Percentiles rank a stretch among this genome's conserved stretches.
These are phyloP conservation scores for Hemistola chrysoprasaria DNA, from an alignment of 2,888 invertebrate genomes.

Conservation along the genomic window DNA sequence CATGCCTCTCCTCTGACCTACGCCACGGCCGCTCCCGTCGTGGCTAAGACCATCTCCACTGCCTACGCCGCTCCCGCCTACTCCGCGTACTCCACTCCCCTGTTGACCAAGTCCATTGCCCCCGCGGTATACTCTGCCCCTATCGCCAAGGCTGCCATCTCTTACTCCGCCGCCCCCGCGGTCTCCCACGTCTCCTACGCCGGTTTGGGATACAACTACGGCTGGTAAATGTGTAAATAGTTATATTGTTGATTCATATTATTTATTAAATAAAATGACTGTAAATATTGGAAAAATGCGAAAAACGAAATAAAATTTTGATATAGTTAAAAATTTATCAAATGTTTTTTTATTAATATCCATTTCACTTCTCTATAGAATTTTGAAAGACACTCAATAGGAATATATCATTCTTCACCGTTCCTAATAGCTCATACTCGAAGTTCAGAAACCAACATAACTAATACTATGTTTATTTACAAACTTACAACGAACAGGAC, in stretches of 20 bases:
- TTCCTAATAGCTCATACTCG: too few relatives aligned
- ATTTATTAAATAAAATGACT: constrained; percentile 27
- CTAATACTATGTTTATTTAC: too few relatives aligned
- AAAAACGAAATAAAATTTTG: constrained; percentile 31
- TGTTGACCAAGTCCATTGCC: constrained; percentile 51
- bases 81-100: constrained; percentile 58
- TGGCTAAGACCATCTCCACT: constrained; percentile 58
- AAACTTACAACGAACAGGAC: too few relatives aligned
- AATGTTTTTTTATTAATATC: background rate
- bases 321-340: constrained; percentile 15
- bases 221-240: constrained; percentile 51
- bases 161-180: constrained; percentile 81
- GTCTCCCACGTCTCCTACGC: constrained; percentile 85
- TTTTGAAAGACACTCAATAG: too few relatives aligned
- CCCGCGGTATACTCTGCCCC: constrained; percentile 39
- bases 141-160: constrained; percentile 57
- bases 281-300: constrained; percentile 27
- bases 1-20: constrained; percentile 48
- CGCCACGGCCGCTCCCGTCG: constrained; percentile 44
- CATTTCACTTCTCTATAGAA: background rate
- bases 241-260: constrained; percentile 19
- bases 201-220: constrained; percentile 78
- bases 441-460: too few relatives aligned
- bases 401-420: too few relatives aligned
- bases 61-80: constrained; percentile 48